phyloP scores from a whole-genome alignment of 2,113 vertebrate species.

The Pleuronectes platessa region DNA sequence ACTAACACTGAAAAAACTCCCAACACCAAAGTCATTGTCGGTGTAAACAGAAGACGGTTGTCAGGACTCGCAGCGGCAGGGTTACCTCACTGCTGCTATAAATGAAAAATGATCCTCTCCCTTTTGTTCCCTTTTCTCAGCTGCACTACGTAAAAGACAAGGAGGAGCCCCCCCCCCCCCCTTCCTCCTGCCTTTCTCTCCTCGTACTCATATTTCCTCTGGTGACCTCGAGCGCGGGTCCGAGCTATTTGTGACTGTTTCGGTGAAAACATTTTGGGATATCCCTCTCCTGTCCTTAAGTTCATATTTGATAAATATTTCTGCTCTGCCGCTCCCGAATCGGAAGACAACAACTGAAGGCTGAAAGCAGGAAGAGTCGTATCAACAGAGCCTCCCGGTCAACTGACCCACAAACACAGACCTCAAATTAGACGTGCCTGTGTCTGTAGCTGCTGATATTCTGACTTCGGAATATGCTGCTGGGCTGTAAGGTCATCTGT shows the following conservation, averaged over 20 bases:
- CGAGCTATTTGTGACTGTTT: constrained; percentile 50
- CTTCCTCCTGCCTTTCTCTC: not conserved
- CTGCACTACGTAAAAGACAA: not conserved
- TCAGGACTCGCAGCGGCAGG: not conserved
- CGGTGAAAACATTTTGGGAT: constrained; percentile 17
- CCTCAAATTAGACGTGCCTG: constrained; percentile 25
- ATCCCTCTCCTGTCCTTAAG: constrained; percentile 34
- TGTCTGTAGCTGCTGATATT: not conserved
- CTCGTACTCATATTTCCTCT: constrained; percentile 25
- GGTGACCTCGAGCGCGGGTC: constrained; percentile 17
- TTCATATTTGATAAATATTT: constrained; percentile 60
- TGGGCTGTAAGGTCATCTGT: too few relatives aligned
- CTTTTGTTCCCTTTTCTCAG: constrained; percentile 26
- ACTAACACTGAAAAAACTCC: not conserved
- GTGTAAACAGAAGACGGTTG: constrained; percentile 13
- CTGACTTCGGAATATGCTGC: too few relatives aligned
- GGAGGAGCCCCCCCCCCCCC: not conserved
- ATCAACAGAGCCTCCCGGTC: constrained; percentile 60
- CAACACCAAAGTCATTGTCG: constrained; percentile 12
- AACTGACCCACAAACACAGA: constrained; percentile 34
- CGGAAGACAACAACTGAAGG: constrained; percentile 42
- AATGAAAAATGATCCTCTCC: constrained; percentile 10
- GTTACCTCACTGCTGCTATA: not conserved
- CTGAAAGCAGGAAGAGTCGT: constrained; percentile 62
- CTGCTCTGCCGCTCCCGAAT: constrained; percentile 21